phyloP scores from a whole-genome alignment of 92 coral and sea anemone species.

The Porites rus region DNA sequence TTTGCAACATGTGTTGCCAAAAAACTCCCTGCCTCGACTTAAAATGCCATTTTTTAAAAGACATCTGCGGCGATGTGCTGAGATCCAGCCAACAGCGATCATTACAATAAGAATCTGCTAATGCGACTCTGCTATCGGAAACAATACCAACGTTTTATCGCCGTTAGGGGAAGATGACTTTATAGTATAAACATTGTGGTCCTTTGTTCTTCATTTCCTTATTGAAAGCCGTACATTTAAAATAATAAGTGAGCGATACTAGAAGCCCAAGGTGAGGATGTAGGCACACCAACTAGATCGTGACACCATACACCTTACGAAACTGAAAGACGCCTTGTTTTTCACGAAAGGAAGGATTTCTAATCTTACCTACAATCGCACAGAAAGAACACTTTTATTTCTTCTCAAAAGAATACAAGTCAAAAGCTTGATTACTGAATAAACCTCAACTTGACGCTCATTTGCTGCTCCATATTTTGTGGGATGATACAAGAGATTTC shows the following conservation, averaged over 20 bases:
- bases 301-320: too few relatives aligned
- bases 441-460: constrained; percentile 2
- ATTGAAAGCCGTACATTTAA: not conserved
- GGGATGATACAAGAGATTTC: not conserved
- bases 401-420: constrained; percentile 14
- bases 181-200: constrained; percentile 17
- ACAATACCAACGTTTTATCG: constrained; percentile 24
- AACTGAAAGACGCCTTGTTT: too few relatives aligned
- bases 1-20: constrained; percentile 58
- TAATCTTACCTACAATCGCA: constrained; percentile 2
- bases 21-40: constrained; percentile 74
- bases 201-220: constrained; percentile 13
- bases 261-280: not conserved
- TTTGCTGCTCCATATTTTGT: not conserved
- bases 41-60: constrained; percentile 33
- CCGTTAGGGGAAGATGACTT: constrained; percentile 7
- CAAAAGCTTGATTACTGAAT: constrained; percentile 24
- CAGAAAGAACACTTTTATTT: not conserved
- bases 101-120: constrained; percentile 23
- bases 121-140: constrained; percentile 1
- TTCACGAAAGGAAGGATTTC: not conserved
- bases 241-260: not conserved
- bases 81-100: constrained; percentile 3
- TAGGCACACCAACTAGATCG: too few relatives aligned
- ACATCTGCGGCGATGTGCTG: constrained; percentile 31